Base-by-base conservation (phyloP, 2,888 invertebrate genomes). In the Charanyca ferruginea region DNA sequence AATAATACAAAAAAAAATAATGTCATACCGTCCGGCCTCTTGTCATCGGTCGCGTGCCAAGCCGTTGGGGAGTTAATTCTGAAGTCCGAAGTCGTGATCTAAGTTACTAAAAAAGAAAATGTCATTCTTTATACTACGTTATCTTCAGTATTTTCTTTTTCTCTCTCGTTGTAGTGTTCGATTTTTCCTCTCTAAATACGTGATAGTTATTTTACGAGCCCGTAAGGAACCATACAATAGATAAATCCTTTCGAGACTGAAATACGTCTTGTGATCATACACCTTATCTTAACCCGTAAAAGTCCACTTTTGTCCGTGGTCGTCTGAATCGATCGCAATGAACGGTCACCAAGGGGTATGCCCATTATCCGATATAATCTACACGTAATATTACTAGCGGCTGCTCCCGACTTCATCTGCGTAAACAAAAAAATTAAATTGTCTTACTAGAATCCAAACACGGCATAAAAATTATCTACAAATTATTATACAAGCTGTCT, bases 251-350 rank as follows among this genome's bases (percentile, higher is more conserved):
- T 9, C 11, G 11, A 13, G 25, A 20, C 23, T 41, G n/a, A 48
- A 42, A 18, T 13, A 3, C 41, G 3, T 42, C 35, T 48, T 62
- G 6, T 47, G 62, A 61, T 48, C 42, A 18, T 5, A 42, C 22
- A 38, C 25, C n/a, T 48, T 51, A 58, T 57, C 44, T 28, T 4
- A 28, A 8, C 9, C 16, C 38, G 22, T 57, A 68, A 67, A 68
- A 68, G n/a, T 52, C 38, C 51, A 51, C 25, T 18, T 16, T 22
- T n/a, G 28, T 20, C 42, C 16, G 22, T 44, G 7, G 20, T 6
- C 13, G 11, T 51, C 22, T 20, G 23, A 44, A 49, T 44, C 42
- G 22, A 20, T 45, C 20, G 7, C 35, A 41, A n/a, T 5, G 22
- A 58, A 49, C 8, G 18, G 6, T 16, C 42, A 2, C 18, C 8